Evolutionary conservation across 2,797 vertebrate species (phyloP).

Genomic region (Anguilla anguilla): DNA sequence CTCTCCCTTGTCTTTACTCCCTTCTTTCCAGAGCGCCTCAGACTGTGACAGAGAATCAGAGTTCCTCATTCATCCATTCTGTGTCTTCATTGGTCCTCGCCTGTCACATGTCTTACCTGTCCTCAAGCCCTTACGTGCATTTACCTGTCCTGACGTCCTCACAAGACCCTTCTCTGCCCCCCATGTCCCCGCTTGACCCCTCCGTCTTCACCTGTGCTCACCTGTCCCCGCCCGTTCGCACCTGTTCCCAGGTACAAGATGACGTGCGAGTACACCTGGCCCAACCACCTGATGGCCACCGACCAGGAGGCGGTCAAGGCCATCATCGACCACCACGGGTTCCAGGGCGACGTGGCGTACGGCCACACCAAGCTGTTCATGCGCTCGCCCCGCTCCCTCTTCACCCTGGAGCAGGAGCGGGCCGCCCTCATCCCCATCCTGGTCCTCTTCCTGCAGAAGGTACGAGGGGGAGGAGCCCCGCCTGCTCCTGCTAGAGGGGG

Average conservation of each 20-base stretch:
- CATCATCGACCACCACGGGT: constrained; percentile 83
- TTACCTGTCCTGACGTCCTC: neutral
- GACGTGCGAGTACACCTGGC: constrained; percentile 97
- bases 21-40: neutral
- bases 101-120: neutral
- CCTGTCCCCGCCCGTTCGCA: no score
- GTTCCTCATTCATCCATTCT: neutral
- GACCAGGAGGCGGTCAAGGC: constrained; percentile 83
- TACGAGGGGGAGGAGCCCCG: constrained; percentile 44
- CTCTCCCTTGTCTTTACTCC: neutral
- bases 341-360: constrained; percentile 87
- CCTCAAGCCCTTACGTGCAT: neutral
- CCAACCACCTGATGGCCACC: constrained; percentile 86
- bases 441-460: constrained; percentile 92
- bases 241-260: constrained; percentile 84
- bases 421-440: constrained; percentile 86
- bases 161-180: neutral
- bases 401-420: constrained; percentile 83
- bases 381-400: constrained; percentile 82
- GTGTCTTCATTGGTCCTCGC: neutral
- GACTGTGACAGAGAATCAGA: neutral
- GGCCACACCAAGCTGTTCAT: constrained; percentile 89
- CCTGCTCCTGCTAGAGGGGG: neutral
- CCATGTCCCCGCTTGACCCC: neutral
- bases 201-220: neutral